phyloP scores from a whole-genome alignment of 2,888 invertebrate genomes.

The Himalopsyche anomala region DNA sequence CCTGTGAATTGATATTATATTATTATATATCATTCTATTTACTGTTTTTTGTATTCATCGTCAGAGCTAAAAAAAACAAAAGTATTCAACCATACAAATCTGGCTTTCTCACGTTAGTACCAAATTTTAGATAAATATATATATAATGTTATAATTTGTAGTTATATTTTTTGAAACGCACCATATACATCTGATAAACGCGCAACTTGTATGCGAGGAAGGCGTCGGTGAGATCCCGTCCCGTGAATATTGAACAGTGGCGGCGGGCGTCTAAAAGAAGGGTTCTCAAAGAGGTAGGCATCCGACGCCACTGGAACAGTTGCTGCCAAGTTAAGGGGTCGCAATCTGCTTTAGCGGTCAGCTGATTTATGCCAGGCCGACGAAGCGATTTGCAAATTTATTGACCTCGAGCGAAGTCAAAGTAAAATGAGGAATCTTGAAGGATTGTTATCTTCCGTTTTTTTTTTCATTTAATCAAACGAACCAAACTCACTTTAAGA shows the following conservation, averaged over 20 bases:
- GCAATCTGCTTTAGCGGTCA: conserved; percentile 42
- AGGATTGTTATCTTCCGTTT: not conserved
- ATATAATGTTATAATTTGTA: not conserved
- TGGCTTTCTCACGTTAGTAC: too few relatives aligned
- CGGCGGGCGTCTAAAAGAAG: conserved; percentile 24
- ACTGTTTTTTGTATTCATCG: too few relatives aligned
- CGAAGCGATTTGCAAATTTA: conserved; percentile 37
- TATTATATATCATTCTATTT: too few relatives aligned
- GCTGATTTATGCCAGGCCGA: conserved; percentile 37
- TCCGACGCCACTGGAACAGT: conserved; percentile 19
- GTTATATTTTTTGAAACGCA: not conserved
- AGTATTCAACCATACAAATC: too few relatives aligned
- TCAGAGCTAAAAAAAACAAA: too few relatives aligned
- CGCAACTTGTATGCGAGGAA: conserved; percentile 63
- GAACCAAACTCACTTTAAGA: too few relatives aligned
- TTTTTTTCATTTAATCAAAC: too few relatives aligned
- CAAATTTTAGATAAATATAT: too few relatives aligned
- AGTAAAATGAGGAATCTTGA: conserved; percentile 35
- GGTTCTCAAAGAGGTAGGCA: conserved; percentile 15
- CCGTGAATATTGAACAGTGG: conserved; percentile 63
- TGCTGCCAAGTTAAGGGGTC: conserved; percentile 40
- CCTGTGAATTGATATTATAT: too few relatives aligned
- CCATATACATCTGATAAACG: conserved; percentile 58
- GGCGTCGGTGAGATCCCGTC: conserved; percentile 47
- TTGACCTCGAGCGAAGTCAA: not conserved